These are phyloP conservation scores for Cydia pomonella DNA, from an alignment of 1,140 invertebrate genomes.

Conservation along the genomic window DNA sequence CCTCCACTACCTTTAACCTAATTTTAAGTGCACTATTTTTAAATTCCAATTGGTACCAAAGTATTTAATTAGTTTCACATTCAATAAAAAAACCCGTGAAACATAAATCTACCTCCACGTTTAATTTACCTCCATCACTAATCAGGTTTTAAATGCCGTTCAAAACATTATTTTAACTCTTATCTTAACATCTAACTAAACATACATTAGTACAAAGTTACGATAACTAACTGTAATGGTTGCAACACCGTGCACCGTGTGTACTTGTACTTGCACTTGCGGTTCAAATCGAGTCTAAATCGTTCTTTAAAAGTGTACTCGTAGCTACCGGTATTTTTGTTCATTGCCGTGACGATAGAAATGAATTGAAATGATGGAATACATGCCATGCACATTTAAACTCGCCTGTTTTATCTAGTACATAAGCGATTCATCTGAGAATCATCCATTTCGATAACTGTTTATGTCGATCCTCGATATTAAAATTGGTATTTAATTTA, in stretches of 20 bases:
- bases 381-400: neutral
- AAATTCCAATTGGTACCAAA: too few species aligned
- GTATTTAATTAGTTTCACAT: too few species aligned
- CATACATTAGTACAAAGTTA: conserved; percentile 45
- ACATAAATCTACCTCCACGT: too few species aligned
- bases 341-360: conserved; percentile 44
- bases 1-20: too few species aligned
- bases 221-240: conserved; percentile 59
- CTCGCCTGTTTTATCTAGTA: too few species aligned
- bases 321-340: neutral
- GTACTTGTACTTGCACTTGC: conserved; percentile 30
- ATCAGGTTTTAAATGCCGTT: conserved; percentile 13
- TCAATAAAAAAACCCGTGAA: too few species aligned
- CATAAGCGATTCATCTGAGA: too few species aligned
- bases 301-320: conserved; percentile 9
- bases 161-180: neutral
- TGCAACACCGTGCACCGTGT: conserved; percentile 60
- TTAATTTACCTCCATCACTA: neutral
- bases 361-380: too few species aligned
- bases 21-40: too few species aligned
- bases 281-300: conserved; percentile 9
- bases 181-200: conserved; percentile 44
- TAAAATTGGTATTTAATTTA: too few species aligned
- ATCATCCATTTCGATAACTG: too few species aligned
- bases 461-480: too few species aligned